These are phyloP conservation scores for Dasyprocta punctata DNA, from an alignment of 2,113 vertebrate species.

Conservation along the genomic window DNA sequence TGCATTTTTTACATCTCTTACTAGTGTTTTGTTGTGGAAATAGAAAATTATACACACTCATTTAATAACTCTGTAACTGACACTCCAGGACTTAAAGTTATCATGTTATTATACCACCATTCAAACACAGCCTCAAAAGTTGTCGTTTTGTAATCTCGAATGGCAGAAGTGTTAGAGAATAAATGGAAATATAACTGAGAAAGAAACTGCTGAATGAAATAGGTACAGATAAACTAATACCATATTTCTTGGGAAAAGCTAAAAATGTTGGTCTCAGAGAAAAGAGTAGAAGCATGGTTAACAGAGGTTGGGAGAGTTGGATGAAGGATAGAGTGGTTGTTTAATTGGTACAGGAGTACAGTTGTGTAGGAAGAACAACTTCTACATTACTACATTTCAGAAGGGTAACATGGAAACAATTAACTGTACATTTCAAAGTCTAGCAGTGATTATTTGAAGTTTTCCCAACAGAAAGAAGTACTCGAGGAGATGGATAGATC, in stretches of 20 bases:
- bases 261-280: not conserved
- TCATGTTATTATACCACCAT: accelerated
- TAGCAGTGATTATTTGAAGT: not conserved
- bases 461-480: not conserved
- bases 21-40: not conserved
- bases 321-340: not conserved
- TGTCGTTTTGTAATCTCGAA: not conserved
- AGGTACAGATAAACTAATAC: not conserved
- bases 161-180: not conserved
- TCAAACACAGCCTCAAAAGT: not conserved
- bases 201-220: not conserved
- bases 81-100: not conserved
- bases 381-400: too few relatives aligned
- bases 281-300: not conserved
- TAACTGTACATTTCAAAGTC: not conserved
- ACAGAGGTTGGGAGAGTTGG: not conserved
- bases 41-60: not conserved
- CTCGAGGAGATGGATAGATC: not conserved
- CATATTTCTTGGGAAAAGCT: not conserved
- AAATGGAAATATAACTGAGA: not conserved
- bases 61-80: not conserved
- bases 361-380: not conserved
- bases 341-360: not conserved
- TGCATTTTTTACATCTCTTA: too few relatives aligned
- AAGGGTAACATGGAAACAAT: too few relatives aligned